Evolutionary conservation across 2,888 invertebrate genomes (phyloP).

Genomic region (Cryptocheilus praepositus): DNA sequence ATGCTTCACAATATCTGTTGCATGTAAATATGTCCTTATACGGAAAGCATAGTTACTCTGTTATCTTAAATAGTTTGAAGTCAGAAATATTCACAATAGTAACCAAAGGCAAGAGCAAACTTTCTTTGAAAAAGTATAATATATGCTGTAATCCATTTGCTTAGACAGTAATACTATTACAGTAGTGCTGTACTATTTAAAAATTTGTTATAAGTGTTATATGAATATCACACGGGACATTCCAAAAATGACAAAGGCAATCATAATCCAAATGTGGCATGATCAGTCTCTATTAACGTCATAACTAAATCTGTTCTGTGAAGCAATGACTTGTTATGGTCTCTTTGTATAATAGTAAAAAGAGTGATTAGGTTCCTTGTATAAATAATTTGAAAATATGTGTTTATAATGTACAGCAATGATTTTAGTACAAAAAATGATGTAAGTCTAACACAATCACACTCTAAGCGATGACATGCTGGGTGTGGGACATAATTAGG

Average conservation of each 20-base stretch:
- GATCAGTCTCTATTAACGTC: conserved; percentile 25
- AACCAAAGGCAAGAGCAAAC: neutral
- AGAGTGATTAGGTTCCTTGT: conserved; percentile 6
- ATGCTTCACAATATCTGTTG: too few relatives aligned
- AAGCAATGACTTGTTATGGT: neutral
- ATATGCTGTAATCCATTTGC: too few relatives aligned
- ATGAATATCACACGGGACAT: conserved; percentile 6
- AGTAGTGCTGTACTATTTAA: neutral
- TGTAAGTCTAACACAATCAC: conserved; percentile 73
- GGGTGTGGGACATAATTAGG: conserved; percentile 47
- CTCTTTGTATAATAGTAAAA: too few relatives aligned
- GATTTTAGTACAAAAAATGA: conserved; percentile 56
- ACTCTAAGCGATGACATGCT: conserved; percentile 72
- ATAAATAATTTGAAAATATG: conserved; percentile 30
- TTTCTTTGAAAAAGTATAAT: too few relatives aligned
- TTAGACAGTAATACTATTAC: conserved; percentile 6
- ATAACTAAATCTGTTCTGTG: neutral
- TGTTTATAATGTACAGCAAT: conserved; percentile 42
- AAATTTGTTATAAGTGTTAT: conserved; percentile 6
- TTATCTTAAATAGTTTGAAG: neutral
- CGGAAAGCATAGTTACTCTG: too few relatives aligned
- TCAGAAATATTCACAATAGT: neutral
- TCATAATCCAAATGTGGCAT: conserved; percentile 1
- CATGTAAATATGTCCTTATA: too few relatives aligned
- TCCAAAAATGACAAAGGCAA: neutral